A percentile compares a stretch with the other conserved stretches of the same genome.
Evolutionary conservation across 2,797 vertebrate genomes (phyloP).

Genomic region (Cirrhinus molitorella): DNA sequence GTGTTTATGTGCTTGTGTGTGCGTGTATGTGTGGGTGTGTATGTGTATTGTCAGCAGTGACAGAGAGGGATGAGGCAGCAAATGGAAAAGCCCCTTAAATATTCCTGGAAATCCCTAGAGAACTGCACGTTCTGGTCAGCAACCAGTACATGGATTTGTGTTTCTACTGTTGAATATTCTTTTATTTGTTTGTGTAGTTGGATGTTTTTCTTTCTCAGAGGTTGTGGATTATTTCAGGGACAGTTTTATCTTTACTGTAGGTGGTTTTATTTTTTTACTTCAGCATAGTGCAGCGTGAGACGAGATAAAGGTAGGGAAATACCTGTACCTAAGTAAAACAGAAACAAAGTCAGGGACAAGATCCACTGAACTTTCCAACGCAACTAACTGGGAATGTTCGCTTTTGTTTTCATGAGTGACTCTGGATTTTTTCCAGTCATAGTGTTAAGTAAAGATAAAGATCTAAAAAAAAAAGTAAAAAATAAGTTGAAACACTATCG

Average conservation of each 20-base stretch:
- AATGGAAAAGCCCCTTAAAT: slow-evolving; percentile 69
- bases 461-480: too few relatives aligned
- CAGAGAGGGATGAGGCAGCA: slow-evolving; percentile 57
- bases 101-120: slow-evolving; percentile 62
- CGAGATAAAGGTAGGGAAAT: slow-evolving; percentile 8
- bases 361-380: not conserved
- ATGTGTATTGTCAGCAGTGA: slow-evolving; percentile 55
- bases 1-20: slow-evolving; percentile 2
- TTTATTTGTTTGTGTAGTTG: slow-evolving; percentile 18
- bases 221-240: slow-evolving; percentile 30
- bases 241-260: slow-evolving; percentile 2
- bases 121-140: slow-evolving; percentile 58
- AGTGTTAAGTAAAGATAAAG: not conserved
- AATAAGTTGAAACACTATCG: not conserved
- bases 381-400: not conserved
- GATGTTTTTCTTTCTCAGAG: slow-evolving; percentile 1
- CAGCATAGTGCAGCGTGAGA: not conserved
- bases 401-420: slow-evolving; percentile 6
- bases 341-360: not conserved
- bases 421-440: not conserved
- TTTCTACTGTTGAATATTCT: slow-evolving; percentile 16
- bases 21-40: not conserved
- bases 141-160: slow-evolving; percentile 41
- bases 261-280: not conserved
- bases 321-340: not conserved